Base-by-base conservation (phyloP, 1,140 invertebrate genomes). In the Adelges cooleyi region DNA sequence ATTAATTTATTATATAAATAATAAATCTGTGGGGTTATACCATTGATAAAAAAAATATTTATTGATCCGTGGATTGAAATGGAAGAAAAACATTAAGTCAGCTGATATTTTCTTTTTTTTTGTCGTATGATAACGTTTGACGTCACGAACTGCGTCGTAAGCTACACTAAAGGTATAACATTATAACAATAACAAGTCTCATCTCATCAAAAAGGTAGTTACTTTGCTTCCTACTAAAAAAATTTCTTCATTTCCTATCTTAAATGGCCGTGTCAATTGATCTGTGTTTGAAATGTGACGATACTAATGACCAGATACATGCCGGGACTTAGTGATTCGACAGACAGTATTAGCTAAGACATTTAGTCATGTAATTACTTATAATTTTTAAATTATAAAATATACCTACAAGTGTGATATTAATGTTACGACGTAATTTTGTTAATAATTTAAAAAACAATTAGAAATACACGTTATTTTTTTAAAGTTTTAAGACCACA, bases 291-390 rank as follows among this genome's bases (percentile, higher is more conserved):
- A 10, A 22, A 17, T 42, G 10, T 62, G 22, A 10, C 56, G 11
- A 48, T 20, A 62, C 23, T 5, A 62, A 62, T 62, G 56, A 8
- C 6, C 42, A 13, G 15, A n/a, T 62, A 48, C 25, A 62, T 42
- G 42, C 56, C 17, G 56, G 56, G 11, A 62, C 56, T 8, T 62
- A 62, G n/a, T 48, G 42, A 62, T 27, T 62, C 42, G 40, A 44
- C 23, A 48, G 25, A 62, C 56, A 62, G 40, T 62, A 46, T 62
- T 46, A 62, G 56, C 56, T 62, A 15, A 62, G 23, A 25, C 56
- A 62, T 62, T 62, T 62, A 62, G 56, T 62, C 56, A 62, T 62
- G 56, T 62, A 48, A 62, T 33, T 62, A 62, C 33, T 62, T 48
- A 33, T 62, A 62, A 48, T 62, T 46, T 56, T 46, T 44, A 29